Base-by-base conservation (phyloP, 2,888 invertebrate species). In the Sphinx pinastri region DNA sequence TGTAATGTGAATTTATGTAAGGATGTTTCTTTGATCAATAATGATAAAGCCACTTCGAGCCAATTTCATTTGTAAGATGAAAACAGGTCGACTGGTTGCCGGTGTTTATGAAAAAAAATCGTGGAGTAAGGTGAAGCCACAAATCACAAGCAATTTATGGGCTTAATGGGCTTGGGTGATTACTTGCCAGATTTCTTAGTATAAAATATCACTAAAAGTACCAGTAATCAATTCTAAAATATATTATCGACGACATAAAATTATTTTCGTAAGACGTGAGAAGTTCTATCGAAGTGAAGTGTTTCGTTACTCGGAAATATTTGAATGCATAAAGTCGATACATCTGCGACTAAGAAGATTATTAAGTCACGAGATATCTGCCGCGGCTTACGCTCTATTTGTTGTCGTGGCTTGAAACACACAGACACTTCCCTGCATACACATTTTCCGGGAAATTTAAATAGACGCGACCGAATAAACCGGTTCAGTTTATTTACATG, bases 281-380 rank as follows among this genome's bases (percentile, higher is more conserved):
- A n/a, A 11, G 19, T 49, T 49, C 19, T 16, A 13, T 63, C 19
- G 49, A 13, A 49, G 47, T 49, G 19, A 63, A 49, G 63, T 63
- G 63, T 49, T 49, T 63, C 49, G 49, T 63, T 63, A 60, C 16
- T 16, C 19, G 12, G 63, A 47, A 63, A 63, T 63, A 63, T 63
- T 63, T n/a, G 60, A 60, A 60, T 60, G 45, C 60, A 60, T 60
- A 47, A 60, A 16, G 45, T n/a, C 63, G 47, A 63, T 63, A 63
- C 60, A 13, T 45, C 16, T 47, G 49, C 47, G 13, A 19, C 47
- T 49, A 47, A 63, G 60, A 63, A 63, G 19, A 63, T 63, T 49
- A 63, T 63, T 19, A 49, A 63, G 63, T 49, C 49, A 49, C 49
- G 63, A 63, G 10, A 49, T 63, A 63, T 63, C 63, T 14, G 4